These are phyloP conservation scores for Oreochromis grahami DNA, from an alignment of 2,797 vertebrate genomes.

Conservation along the genomic window DNA sequence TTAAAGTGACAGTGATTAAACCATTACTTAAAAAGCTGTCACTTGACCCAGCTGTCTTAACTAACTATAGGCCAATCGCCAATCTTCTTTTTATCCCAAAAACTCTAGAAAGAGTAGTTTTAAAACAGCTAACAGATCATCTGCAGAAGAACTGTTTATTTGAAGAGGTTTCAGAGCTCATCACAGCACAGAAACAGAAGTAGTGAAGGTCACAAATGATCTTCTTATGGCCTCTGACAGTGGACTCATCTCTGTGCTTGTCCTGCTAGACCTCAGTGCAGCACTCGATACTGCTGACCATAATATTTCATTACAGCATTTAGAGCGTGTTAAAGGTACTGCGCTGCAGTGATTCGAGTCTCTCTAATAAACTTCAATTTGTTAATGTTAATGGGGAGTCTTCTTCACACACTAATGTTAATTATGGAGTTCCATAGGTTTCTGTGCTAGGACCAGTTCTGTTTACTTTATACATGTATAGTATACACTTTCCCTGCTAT, in stretches of 20 bases:
- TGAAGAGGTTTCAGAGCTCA: not conserved
- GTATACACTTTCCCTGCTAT: not conserved
- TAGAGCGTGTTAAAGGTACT: not conserved
- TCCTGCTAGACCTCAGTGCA: not conserved
- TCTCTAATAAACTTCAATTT: not conserved
- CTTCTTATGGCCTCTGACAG: not conserved
- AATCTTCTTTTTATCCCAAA: not conserved
- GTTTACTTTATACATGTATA: not conserved
- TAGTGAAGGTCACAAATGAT: not conserved
- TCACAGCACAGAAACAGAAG: not conserved
- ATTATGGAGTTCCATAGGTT: not conserved
- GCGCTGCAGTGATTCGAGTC: not conserved
- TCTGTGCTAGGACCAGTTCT: not conserved
- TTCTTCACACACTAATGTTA: not conserved
- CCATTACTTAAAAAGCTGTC: not conserved
- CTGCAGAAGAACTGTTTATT: not conserved
- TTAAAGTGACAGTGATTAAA: not conserved
- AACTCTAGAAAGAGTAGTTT: not conserved
- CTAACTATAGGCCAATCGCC: rapidly evolving
- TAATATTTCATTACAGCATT: not conserved
- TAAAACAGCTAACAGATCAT: not conserved
- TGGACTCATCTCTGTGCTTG: not conserved
- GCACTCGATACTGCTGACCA: not conserved
- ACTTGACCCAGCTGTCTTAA: not conserved
- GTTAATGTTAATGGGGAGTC: not conserved